phyloP scores from a whole-genome alignment of 1,140 invertebrate species.

The Papilio helenus region DNA sequence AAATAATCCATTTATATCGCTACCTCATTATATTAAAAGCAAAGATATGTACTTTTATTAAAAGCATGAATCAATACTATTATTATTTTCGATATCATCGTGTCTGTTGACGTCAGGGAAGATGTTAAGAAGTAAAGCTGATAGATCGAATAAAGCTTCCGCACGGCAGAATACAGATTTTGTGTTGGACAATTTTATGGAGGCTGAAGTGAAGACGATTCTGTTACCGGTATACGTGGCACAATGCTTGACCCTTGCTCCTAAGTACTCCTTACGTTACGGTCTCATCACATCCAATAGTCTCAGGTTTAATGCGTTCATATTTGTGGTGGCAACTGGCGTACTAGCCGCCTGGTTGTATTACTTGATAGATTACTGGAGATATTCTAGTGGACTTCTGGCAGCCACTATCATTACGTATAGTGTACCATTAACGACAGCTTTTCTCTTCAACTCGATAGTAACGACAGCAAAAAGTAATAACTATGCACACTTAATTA shows the following conservation, averaged over 20 bases:
- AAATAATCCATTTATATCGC: background rate
- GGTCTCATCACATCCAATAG: background rate
- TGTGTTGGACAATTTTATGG: background rate
- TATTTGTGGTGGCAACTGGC: background rate
- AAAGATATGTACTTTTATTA: background rate
- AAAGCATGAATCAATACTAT: background rate
- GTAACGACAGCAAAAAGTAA: slow-evolving; percentile 1
- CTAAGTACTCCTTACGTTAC: background rate
- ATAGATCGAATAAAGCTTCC: background rate
- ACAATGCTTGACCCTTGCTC: background rate
- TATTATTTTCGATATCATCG: background rate
- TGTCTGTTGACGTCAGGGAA: background rate
- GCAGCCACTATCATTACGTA: background rate
- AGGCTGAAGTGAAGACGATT: background rate
- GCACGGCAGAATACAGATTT: background rate
- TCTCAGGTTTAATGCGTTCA: background rate
- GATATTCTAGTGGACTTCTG: background rate
- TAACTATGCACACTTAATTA: background rate
- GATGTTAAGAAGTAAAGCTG: background rate
- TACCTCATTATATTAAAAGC: slow-evolving; percentile 6
- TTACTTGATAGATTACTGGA: background rate
- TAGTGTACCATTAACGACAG: background rate
- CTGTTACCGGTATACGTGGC: background rate
- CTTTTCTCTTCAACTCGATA: background rate
- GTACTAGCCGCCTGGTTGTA: background rate